These are phyloP conservation scores for Apodemia zela DNA, from an alignment of 2,888 invertebrate species.

Conservation along the genomic window DNA sequence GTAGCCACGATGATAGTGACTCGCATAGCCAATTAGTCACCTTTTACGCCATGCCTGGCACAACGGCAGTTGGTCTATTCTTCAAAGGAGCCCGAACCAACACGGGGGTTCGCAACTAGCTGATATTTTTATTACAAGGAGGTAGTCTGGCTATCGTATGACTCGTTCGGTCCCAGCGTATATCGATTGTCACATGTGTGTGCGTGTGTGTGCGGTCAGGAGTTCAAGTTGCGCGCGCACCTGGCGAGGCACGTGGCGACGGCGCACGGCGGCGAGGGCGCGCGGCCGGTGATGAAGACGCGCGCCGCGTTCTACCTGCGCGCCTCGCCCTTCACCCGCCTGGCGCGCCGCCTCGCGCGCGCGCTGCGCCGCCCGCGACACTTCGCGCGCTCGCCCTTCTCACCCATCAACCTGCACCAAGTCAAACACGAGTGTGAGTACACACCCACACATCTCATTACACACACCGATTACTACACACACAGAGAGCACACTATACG, in stretches of 20 bases:
- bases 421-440: conserved; percentile 93
- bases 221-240: conserved; percentile 97
- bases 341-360: conserved; percentile 92
- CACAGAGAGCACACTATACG: too few relatives aligned
- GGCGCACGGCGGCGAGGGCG: conserved; percentile 87
- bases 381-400: conserved; percentile 93
- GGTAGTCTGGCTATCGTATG: too few relatives aligned
- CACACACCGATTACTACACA: too few relatives aligned
- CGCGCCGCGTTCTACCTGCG: conserved; percentile 97
- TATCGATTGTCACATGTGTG: too few relatives aligned
- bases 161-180: too few relatives aligned
- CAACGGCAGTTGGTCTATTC: too few relatives aligned
- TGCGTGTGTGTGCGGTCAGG: conserved; percentile 57
- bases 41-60: too few relatives aligned
- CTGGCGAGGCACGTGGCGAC: conserved; percentile 96
- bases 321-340: conserved; percentile 93
- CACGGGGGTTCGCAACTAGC: too few relatives aligned
- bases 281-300: conserved; percentile 97
- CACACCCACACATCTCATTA: background rate
- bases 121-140: too few relatives aligned
- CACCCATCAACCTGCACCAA: conserved; percentile 87
- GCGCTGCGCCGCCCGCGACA: conserved; percentile 90
- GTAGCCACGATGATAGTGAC: too few relatives aligned
- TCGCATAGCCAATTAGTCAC: too few relatives aligned
- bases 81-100: too few relatives aligned